phyloP scores from a whole-genome alignment of 92 coral and sea anemone species.

The Palythoa grandiflora region DNA sequence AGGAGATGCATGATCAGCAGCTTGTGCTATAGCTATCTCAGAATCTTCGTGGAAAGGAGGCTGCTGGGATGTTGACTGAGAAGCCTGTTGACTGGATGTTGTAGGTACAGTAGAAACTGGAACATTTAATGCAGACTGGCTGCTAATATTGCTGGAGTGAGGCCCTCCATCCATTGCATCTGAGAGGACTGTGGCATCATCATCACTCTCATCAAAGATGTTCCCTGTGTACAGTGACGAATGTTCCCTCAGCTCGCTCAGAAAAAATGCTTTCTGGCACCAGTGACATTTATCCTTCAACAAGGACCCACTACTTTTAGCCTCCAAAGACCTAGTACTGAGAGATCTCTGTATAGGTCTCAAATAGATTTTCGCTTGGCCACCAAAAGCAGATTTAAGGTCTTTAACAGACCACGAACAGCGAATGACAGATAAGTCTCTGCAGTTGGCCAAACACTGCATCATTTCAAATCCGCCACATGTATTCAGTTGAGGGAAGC shows the following conservation, averaged over 20 bases:
- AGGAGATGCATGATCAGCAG: not conserved
- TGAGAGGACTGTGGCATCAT: constrained; percentile 39
- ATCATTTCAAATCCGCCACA: constrained; percentile 75
- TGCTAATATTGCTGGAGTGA: constrained; percentile 26
- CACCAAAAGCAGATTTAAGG: constrained; percentile 51
- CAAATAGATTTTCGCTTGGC: constrained; percentile 63
- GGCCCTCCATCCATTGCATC: constrained; percentile 45
- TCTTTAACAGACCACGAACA: constrained; percentile 61
- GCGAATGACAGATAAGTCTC: constrained; percentile 44
- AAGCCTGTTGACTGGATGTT: constrained; percentile 16
- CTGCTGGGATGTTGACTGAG: constrained; percentile 24
- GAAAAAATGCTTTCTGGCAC: constrained; percentile 55
- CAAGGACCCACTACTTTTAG: constrained; percentile 31
- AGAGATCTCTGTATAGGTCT: constrained; percentile 62
- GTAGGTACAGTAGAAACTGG: constrained; percentile 27
- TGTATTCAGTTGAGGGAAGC: constrained; percentile 58
- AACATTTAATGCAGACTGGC: not conserved
- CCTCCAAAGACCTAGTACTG: constrained; percentile 51
- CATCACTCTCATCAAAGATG: constrained; percentile 42
- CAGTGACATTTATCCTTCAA: constrained; percentile 44
- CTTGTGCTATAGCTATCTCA: constrained; percentile 3
- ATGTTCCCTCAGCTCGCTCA: constrained; percentile 47
- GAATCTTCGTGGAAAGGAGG: not conserved
- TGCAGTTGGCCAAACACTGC: constrained; percentile 65
- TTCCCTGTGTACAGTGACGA: constrained; percentile 48